Evolutionary conservation across 2,113 vertebrate species (phyloP).

Genomic region (Brachypteracias leptosomus): DNA sequence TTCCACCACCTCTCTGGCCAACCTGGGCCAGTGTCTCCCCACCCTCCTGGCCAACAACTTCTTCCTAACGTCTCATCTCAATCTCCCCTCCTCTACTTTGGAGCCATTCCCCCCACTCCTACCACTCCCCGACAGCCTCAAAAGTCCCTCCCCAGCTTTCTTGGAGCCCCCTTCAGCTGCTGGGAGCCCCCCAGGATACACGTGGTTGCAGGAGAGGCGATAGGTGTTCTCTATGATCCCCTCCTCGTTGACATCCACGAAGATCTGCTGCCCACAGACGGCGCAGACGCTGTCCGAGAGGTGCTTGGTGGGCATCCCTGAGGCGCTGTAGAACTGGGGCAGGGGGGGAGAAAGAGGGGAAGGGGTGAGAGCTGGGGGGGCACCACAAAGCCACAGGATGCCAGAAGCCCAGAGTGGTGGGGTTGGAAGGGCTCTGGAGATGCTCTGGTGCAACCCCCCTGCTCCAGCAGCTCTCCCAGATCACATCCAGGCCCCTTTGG

Average conservation of each 20-base stretch:
- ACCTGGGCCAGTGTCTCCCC: no score
- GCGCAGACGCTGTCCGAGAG: conserved; percentile 95
- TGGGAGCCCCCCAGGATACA: no score
- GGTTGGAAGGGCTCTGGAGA: neutral
- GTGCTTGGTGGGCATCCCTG: conserved; percentile 97
- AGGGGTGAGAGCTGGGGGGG: neutral
- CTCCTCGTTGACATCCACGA: conserved; percentile 95
- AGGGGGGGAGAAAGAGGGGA: neutral
- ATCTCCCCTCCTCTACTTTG: no score
- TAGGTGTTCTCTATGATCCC: conserved; percentile 99
- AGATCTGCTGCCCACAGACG: conserved; percentile 94
- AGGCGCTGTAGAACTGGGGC: conserved; percentile 91
- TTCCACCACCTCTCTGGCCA: no score
- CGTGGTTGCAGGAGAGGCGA: conserved; percentile 95
- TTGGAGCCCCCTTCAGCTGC: no score
- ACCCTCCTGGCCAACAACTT: no score
- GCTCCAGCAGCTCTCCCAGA: no score
- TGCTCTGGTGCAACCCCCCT: neutral
- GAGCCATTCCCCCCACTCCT: no score
- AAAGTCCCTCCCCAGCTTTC: no score
- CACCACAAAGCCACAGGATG: neutral
- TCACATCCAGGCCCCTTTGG: no score
- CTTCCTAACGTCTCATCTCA: no score
- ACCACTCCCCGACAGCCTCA: no score
- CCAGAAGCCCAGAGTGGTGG: neutral